Conservation (phyloP, 1,140 invertebrate genomes). For the Drosophila paulistorum region DNA sequence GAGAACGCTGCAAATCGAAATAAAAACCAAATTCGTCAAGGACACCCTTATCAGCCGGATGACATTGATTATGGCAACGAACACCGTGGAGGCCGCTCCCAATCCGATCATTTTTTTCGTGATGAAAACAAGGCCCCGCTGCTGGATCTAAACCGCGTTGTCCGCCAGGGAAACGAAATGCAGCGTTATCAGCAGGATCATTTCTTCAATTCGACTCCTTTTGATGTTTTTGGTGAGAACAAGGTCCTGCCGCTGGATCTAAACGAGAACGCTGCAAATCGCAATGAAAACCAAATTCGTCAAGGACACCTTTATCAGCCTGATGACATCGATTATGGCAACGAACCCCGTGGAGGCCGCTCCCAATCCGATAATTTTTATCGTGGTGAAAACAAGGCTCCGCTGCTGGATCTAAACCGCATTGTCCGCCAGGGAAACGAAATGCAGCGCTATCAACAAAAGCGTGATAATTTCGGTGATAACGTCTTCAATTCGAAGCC, state of each 20-base stretch:
- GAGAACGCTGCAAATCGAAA: conserved; percentile 68
- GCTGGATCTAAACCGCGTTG: conserved; percentile 84
- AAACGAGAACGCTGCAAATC: neutral
- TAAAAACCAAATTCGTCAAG: conserved; percentile 8
- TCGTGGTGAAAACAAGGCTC: neutral
- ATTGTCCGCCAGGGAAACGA: conserved; percentile 92
- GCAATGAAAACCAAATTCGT: conserved; percentile 72
- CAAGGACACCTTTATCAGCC: neutral
- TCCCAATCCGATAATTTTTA: neutral
- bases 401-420: conserved; percentile 70
- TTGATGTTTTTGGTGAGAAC: neutral
- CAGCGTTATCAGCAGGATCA: conserved; percentile 88
- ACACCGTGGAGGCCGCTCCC: neutral
- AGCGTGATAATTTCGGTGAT: conserved; percentile 83
- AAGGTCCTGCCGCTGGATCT: neutral
- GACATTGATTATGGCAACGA: neutral
- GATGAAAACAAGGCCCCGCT: neutral
- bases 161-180: conserved; percentile 91
- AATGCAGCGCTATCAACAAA: conserved; percentile 90
- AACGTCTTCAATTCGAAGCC: too few species aligned
- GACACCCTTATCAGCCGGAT: neutral
- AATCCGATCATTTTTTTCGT: neutral
- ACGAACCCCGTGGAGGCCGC: neutral
- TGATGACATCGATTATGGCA: neutral
- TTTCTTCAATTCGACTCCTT: neutral